Conservation (phyloP, 2,888 invertebrate species). For the Metellina segmentata region DNA sequence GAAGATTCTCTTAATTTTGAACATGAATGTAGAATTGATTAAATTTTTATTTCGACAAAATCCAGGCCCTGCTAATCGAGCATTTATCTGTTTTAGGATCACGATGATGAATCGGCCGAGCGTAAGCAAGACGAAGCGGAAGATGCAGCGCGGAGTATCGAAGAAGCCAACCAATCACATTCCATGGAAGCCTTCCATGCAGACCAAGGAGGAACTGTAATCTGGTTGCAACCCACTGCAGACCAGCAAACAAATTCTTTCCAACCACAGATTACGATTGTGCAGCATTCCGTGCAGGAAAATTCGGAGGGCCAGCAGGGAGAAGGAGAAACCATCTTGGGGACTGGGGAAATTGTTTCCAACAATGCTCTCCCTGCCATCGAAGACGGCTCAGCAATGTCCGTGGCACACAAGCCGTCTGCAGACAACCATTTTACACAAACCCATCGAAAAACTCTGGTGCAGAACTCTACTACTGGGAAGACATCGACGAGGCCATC, state of each 20-base stretch:
- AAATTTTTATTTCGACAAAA: too few species aligned
- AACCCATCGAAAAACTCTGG: background rate
- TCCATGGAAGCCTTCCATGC: conserved; percentile 1
- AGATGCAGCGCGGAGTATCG: background rate
- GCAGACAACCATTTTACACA: background rate
- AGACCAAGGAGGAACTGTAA: background rate
- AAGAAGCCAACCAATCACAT: background rate
- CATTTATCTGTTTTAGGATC: too few species aligned
- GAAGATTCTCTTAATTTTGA: too few species aligned
- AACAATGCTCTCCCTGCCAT: background rate
- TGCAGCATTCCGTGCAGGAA: background rate
- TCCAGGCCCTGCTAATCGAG: too few species aligned
- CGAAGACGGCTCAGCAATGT: background rate
- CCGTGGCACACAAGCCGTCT: background rate
- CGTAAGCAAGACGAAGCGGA: background rate
- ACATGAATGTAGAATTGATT: too few species aligned
- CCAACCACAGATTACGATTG: background rate
- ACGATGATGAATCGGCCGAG: too few species aligned
- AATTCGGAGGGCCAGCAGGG: background rate
- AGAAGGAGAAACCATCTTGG: background rate
- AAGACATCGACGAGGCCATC: background rate
- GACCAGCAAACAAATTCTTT: background rate
- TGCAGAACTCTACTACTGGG: background rate
- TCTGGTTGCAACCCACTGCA: conserved; percentile 10
- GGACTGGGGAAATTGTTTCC: background rate